Conservation (phyloP, 2,113 vertebrate genomes). For the Sceloporus tristichus region DNA sequence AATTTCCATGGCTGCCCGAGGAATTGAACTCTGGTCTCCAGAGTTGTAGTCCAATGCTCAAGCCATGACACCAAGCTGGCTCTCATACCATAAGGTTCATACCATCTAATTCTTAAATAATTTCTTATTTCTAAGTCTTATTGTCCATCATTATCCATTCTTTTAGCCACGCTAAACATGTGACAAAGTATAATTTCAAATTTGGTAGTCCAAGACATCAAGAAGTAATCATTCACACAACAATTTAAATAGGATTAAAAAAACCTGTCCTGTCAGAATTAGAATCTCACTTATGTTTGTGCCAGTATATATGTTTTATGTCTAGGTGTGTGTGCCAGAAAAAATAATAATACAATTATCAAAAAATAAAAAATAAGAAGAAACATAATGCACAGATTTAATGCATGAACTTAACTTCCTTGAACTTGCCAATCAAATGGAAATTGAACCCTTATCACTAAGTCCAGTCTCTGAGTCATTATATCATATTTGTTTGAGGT, state of each 20-base stretch:
- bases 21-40: too few species aligned
- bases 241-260: not conserved
- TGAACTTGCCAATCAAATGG: not conserved
- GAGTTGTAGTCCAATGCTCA: too few species aligned
- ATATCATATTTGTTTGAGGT: not conserved
- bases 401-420: not conserved
- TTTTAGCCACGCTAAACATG: too few species aligned
- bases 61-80: too few species aligned
- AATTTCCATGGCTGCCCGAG: too few species aligned
- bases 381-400: not conserved
- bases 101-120: too few species aligned
- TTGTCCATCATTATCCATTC: too few species aligned
- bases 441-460: not conserved
- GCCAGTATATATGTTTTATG: not conserved
- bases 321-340: not conserved
- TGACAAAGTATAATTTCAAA: too few species aligned
- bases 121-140: too few species aligned
- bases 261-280: not conserved
- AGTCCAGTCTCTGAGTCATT: not conserved
- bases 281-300: not conserved
- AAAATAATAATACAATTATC: not conserved
- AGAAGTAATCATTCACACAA: not conserved
- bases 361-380: too few species aligned
- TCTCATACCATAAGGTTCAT: too few species aligned
- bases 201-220: too few species aligned